Evolutionary conservation across 2,113 vertebrate genomes (phyloP).

Genomic region (Hucho hucho): DNA sequence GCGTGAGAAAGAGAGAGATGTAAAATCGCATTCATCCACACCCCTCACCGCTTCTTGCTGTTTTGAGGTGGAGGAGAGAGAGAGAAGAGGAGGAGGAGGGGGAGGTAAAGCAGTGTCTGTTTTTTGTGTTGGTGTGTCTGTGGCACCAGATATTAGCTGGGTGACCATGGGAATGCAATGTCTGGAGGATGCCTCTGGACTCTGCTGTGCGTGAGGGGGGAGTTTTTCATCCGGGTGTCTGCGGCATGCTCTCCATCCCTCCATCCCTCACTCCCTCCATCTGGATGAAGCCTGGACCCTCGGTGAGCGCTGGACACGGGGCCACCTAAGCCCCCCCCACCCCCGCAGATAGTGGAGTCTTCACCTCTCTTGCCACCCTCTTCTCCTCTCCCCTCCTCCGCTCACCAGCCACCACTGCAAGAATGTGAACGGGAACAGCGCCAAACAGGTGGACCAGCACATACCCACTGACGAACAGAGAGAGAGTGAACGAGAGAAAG

Average conservation of each 20-base stretch:
- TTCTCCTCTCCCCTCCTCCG: slow-evolving; percentile 19
- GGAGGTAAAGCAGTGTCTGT: slow-evolving; percentile 32
- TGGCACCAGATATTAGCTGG: slow-evolving; percentile 5
- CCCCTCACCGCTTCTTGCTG: slow-evolving; percentile 63
- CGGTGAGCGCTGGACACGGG: background rate
- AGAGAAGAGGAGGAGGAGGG: slow-evolving; percentile 7
- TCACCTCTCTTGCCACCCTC: slow-evolving; percentile 6
- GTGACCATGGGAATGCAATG: slow-evolving; percentile 43
- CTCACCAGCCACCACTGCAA: slow-evolving; percentile 21
- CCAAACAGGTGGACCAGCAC: slow-evolving; percentile 39
- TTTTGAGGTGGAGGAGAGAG: slow-evolving; percentile 64
- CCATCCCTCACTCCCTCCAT: slow-evolving; percentile 19
- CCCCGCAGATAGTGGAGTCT: background rate
- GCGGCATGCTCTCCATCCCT: slow-evolving; percentile 3
- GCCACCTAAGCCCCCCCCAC: background rate
- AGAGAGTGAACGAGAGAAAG: slow-evolving; percentile 10
- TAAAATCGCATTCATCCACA: slow-evolving; percentile 55
- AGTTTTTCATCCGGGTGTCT: slow-evolving; percentile 29
- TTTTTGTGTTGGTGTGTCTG: slow-evolving; percentile 28
- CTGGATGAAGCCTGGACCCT: slow-evolving; percentile 1
- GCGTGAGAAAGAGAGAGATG: slow-evolving; percentile 42
- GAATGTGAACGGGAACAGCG: slow-evolving; percentile 38
- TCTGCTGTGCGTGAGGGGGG: slow-evolving; percentile 42
- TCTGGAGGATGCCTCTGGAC: slow-evolving; percentile 48
- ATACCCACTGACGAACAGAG: slow-evolving; percentile 18